Conservation (phyloP, 2,797 vertebrate genomes). For the Chromis chromis region DNA sequence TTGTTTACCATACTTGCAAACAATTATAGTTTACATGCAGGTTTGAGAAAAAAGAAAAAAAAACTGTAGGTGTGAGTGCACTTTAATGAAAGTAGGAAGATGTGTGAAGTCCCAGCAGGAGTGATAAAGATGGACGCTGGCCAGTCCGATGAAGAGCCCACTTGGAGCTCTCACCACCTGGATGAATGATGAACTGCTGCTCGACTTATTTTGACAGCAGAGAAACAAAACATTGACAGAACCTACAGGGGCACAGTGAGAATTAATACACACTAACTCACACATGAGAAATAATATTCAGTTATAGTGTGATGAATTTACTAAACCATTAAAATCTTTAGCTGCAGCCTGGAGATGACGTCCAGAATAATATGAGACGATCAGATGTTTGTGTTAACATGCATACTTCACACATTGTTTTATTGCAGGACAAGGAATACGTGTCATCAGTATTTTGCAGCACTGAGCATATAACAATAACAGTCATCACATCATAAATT, state of each 20-base stretch:
- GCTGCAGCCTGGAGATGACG: neutral
- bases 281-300: neutral
- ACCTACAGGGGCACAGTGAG: conserved; percentile 8
- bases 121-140: conserved; percentile 37
- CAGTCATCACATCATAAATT: conserved; percentile 14
- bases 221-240: conserved; percentile 22
- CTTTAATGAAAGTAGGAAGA: neutral
- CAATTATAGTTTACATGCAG: neutral
- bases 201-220: conserved; percentile 16
- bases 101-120: conserved; percentile 3
- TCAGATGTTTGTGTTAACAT: conserved; percentile 14
- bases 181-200: conserved; percentile 36
- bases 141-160: conserved; percentile 29
- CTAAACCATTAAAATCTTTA: neutral
- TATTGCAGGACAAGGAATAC: conserved; percentile 8
- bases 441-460: conserved; percentile 3
- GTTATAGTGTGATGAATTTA: neutral
- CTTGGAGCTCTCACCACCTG: conserved; percentile 22
- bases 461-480: conserved; percentile 30
- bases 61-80: neutral
- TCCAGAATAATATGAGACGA: conserved; percentile 8
- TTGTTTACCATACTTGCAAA: conserved; percentile 5
- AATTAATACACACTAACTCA: conserved; percentile 5
- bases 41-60: no score
- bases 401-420: conserved; percentile 20